Evolutionary conservation across 2,797 vertebrate species (phyloP).

Genomic region (Spinus olivaceus): DNA sequence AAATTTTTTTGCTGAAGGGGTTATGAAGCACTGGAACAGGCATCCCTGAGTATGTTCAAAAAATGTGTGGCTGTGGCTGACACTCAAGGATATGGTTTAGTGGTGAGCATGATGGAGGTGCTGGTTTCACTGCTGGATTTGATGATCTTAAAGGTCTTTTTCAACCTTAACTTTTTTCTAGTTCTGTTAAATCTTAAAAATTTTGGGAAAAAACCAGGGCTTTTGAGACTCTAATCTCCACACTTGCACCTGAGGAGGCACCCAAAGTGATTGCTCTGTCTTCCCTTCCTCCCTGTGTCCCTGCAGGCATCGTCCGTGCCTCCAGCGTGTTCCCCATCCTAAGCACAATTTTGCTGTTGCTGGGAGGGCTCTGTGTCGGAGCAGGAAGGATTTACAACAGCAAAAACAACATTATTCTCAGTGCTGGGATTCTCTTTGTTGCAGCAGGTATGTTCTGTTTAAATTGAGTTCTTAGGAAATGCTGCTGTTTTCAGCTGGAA

Average conservation of each 20-base stretch:
- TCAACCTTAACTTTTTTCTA: not conserved
- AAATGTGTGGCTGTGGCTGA: not conserved
- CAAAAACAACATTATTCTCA: constrained; percentile 93
- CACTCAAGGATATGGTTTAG: not conserved
- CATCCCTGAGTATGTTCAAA: not conserved
- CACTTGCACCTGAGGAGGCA: not conserved
- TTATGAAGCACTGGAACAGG: not conserved
- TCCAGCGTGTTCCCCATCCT: constrained; percentile 96
- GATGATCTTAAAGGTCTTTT: not conserved
- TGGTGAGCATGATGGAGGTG: not conserved
- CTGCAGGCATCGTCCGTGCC: constrained; percentile 89
- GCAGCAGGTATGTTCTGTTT: constrained; percentile 84
- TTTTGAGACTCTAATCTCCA: not conserved
- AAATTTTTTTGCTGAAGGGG: not conserved
- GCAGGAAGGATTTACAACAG: constrained; percentile 88
- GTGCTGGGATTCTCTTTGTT: constrained; percentile 94
- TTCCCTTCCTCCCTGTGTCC: not conserved
- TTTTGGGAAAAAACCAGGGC: not conserved
- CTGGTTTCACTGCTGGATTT: not conserved
- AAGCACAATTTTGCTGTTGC: constrained; percentile 88
- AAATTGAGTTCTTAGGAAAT: not conserved
- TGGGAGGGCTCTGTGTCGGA: constrained; percentile 91
- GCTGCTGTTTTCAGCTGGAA: not conserved
- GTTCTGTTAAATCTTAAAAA: not conserved
- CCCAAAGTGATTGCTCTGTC: not conserved